Base-by-base conservation (phyloP, 2,888 invertebrate genomes). In the Eilema caniola region DNA sequence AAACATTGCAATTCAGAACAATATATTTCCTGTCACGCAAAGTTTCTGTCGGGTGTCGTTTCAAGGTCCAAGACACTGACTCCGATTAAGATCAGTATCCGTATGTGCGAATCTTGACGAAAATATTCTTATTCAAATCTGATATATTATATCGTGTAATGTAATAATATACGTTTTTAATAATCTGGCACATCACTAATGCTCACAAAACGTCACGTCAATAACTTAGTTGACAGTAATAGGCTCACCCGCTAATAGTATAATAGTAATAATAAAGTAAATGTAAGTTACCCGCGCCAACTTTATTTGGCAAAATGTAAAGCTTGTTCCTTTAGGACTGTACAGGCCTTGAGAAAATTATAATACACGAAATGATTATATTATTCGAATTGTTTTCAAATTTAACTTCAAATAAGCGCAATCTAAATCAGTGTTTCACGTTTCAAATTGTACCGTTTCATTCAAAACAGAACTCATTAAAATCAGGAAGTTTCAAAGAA, bases 381-480 rank as follows among this genome's bases (percentile, higher is more conserved):
- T 37, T 37, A 12, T 53, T 53, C 53, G n/a, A 53, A n/a, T 53
- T n/a, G 53, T 53, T 53, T 53, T 53, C 53, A 53, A n/a, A 53
- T 20, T 53, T 53, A n/a, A n/a, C n/a, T n/a, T n/a, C n/a, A n/a
- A n/a, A 20, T n/a, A 10, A 16, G 24, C 16, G 24, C 24, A 37
- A 62, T 62, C 16, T 23, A 62, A 62, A 62, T 62, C n/a, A 53
- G n/a, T 62, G 16, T 16, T 16, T 37, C 16, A 16, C 24, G 16
- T 3, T 24, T 41, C 20, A 41, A 10, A 41, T 41, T 16, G 10
- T 62, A 11, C 53, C n/a, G 41, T 25, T 62, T 20, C 62, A 62
- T 41, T 20, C 37, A 62, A 62, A 62, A 41, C 62, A 62, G 41
- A 62, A 41, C 41, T 62, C 41, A 62, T 62, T 62, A 62, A 41